Evolutionary conservation across 2,888 invertebrate species (phyloP), one percentile per base, ranked within the genome.

Genomic region (Leucoma salicis): DNA sequence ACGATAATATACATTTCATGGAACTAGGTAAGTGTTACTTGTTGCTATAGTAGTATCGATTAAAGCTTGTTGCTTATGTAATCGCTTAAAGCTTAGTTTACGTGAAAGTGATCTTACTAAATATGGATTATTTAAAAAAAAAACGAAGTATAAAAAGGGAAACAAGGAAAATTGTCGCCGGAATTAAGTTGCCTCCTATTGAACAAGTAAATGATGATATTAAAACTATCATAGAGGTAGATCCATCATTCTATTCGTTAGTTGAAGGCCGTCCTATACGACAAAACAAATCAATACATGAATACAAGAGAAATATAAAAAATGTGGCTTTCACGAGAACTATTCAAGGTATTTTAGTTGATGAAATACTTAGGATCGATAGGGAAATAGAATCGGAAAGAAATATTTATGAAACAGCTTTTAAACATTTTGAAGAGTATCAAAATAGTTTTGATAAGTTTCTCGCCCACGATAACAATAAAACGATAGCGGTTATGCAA

Each of bases 171-270:
- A 63, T 67, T 4, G 58, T 76, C 3, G 75, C 66, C 2, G 78
- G 78, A 10, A 72, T 86, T 29, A 88, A 84, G 58, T 58, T 89
- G 16, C 89, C 89, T 14, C 83, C 83, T 1, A 82, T 89, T 40
- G 79, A 82, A 57, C 56, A 69, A 18, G 56, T 61, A 24, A 63
- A 57, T 33, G 52, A 56, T 40, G 53, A 75, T 29, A 48, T 81
- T 2, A 91, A 90, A 63, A 91, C 92, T 3, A 90, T 93, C 42
- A 71, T 91, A 15, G 92, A 94, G 57, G 77, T 93, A 0, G 93
- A 94, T 68, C 92, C 93, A 0, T 82, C 91, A n/a, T 94, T 90
- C 67, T 94, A 91, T 63, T 85, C 91, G 1, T 79, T 92, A 56
- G 82, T 93, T 0, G 90, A 91, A 65, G 93, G 92, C 34, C 83